Percentiles rank a stretch among this genome's conserved stretches.
Evolutionary conservation across 2,797 vertebrate genomes (phyloP).

Genomic region (Sarcophilus harrisii): DNA sequence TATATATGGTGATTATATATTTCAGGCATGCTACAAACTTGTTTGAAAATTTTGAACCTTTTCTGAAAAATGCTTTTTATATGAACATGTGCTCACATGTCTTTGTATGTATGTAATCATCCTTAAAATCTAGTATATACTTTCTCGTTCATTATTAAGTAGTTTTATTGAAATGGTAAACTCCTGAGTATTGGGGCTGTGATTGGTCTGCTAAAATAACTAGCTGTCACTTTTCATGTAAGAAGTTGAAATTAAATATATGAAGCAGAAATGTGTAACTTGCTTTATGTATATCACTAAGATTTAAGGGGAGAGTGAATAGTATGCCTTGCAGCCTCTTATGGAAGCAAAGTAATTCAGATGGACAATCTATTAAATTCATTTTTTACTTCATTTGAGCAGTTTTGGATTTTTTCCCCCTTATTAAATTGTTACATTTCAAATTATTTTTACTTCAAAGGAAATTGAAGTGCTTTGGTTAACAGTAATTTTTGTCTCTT

Average conservation of each 20-base stretch:
- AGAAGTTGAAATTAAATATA: background rate
- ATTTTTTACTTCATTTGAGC: slow-evolving; percentile 67
- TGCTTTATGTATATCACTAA: slow-evolving; percentile 3
- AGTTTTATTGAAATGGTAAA: background rate
- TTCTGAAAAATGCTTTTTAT: background rate
- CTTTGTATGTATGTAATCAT: background rate
- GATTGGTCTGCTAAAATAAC: background rate
- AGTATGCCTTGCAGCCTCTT: background rate
- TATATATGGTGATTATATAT: background rate
- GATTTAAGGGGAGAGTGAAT: background rate
- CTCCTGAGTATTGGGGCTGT: background rate
- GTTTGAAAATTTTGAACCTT: background rate
- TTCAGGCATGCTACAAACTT: background rate
- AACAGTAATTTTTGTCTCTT: slow-evolving; percentile 28
- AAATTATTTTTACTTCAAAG: slow-evolving; percentile 54
- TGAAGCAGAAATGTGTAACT: background rate
- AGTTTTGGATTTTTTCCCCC: slow-evolving; percentile 37
- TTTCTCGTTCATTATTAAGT: background rate
- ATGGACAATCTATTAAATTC: slow-evolving; percentile 28
- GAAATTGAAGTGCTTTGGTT: slow-evolving; percentile 45
- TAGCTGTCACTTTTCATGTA: background rate
- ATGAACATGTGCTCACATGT: background rate
- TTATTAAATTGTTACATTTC: slow-evolving; percentile 63
- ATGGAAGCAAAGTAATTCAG: background rate
- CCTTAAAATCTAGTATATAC: background rate